Conservation (phyloP, 1,140 invertebrate species). For the Trypoxylus dichotomus region DNA sequence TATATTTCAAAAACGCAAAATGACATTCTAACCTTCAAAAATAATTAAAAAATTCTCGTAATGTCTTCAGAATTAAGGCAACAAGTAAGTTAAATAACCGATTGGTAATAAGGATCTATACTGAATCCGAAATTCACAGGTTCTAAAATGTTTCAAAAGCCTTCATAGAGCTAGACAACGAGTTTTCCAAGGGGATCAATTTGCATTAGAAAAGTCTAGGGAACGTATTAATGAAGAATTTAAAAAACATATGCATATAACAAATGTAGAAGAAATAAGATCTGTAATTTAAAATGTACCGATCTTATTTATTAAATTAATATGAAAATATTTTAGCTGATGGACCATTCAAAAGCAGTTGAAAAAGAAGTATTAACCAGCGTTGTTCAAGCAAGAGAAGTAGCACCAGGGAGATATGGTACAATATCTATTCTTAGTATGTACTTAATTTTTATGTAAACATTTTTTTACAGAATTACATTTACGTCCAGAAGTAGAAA, state of each 20-base stretch:
- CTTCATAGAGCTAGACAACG: constrained; percentile 64
- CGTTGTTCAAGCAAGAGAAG: constrained; percentile 65
- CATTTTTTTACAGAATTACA: constrained; percentile 49
- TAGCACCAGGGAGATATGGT: constrained; percentile 59
- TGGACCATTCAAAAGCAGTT: constrained; percentile 63
- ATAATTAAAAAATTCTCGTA: neutral
- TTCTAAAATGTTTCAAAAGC: constrained; percentile 64
- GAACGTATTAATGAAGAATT: constrained; percentile 68
- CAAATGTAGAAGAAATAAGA: constrained; percentile 57
- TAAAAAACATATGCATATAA: constrained; percentile 62
- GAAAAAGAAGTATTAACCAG: constrained; percentile 65
- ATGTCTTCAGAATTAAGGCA: neutral
- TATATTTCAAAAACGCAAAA: neutral
- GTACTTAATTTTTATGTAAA: neutral
- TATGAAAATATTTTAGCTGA: constrained; percentile 57
- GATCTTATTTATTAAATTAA: neutral
- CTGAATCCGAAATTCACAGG: constrained; percentile 52
- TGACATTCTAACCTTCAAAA: neutral
- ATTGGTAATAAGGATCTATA: neutral
- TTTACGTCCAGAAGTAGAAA: constrained; percentile 58
- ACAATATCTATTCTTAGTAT: neutral
- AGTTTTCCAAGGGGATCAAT: constrained; percentile 64
- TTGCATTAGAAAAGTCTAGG: constrained; percentile 60
- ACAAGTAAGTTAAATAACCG: neutral
- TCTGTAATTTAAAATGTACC: constrained; percentile 53